Evolutionary conservation across 2,888 invertebrate species (phyloP).

Genomic region (Omphaloscelis lunosa): DNA sequence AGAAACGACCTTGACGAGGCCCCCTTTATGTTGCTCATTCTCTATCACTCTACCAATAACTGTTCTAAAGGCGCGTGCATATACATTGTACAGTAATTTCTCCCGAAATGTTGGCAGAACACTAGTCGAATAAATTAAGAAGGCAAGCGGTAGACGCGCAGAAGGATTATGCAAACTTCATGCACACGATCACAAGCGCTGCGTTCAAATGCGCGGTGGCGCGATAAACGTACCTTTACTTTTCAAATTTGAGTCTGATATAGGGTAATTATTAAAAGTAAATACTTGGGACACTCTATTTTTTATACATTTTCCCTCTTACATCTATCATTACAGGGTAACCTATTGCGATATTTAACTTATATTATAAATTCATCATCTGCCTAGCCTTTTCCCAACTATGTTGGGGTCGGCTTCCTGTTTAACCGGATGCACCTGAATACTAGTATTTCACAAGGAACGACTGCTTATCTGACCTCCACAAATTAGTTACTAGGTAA

Average conservation of each 20-base stretch:
- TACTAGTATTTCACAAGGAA: no score
- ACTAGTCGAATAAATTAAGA: slow-evolving; percentile 3
- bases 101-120: slow-evolving; percentile 2
- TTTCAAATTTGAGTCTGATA: background rate
- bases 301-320: background rate
- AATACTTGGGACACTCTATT: background rate
- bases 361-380: no score
- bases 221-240: background rate
- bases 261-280: background rate
- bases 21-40: no score
- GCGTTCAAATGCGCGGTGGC: background rate
- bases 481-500: no score
- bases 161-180: slow-evolving; percentile 7
- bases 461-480: no score
- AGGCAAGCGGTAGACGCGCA: background rate
- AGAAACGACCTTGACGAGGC: no score
- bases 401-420: no score
- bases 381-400: no score
- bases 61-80: no score
- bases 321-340: background rate
- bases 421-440: no score
- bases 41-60: background rate
- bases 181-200: background rate
- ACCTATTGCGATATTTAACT: no score
- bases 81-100: background rate